phyloP scores from a whole-genome alignment of 2,113 vertebrate species.

The Cyprinus carpio region DNA sequence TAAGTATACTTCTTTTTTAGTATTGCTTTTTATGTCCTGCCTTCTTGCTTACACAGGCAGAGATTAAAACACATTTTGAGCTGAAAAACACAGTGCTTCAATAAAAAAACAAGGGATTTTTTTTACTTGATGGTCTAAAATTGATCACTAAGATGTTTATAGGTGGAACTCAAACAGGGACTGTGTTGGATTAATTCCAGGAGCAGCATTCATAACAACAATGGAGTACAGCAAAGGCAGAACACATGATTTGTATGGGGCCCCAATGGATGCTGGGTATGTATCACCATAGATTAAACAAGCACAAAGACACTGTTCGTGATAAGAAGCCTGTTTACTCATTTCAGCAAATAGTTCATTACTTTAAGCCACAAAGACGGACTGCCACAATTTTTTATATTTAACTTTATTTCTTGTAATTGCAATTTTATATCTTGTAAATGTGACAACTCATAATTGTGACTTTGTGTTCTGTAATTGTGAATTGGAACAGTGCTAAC shows the following conservation, averaged over 20 bases:
- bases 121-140: neutral
- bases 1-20: neutral
- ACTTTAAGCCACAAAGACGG: conserved; percentile 17
- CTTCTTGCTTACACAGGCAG: neutral
- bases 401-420: neutral
- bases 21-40: neutral
- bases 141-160: neutral
- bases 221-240: conserved; percentile 84
- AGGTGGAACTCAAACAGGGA: neutral
- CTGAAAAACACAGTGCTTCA: neutral
- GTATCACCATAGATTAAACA: conserved; percentile 53
- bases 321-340: neutral
- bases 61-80: neutral
- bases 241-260: conserved; percentile 69
- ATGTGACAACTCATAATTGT: neutral
- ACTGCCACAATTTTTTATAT: neutral
- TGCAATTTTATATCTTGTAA: neutral
- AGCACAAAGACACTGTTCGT: conserved; percentile 24
- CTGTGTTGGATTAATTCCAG: conserved; percentile 65
- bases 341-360: neutral
- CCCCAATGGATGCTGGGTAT: conserved; percentile 82
- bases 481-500: neutral
- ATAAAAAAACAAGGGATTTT: no score
- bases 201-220: conserved; percentile 90
- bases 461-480: neutral